Base-by-base conservation (phyloP, 2,113 vertebrate genomes). In the Hiodon tergisus region DNA sequence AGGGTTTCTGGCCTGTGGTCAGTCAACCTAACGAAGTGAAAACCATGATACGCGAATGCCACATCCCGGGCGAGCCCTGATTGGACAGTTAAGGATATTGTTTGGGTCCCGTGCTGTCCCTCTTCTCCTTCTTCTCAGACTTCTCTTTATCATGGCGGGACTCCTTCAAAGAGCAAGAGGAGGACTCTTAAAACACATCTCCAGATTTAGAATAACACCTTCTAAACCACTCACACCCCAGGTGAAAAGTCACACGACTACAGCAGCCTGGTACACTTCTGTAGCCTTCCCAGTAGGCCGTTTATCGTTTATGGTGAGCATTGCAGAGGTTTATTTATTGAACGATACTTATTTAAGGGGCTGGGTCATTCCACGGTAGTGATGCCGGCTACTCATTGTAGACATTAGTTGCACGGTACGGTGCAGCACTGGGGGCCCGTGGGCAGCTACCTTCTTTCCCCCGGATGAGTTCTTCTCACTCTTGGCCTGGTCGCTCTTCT, bases 71-170 rank as follows among this genome's bases (percentile, higher is more conserved):
- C 65, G 13, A 46, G 17, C 2, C 8, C 7, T 67, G 46, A 60
- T 5, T 59, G 57, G 69, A 71, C 80, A 82, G 81, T 80, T 92
- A 95, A 96, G 93, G 93, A 97, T 96, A 97, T 96, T 96, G 94
- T 91, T 95, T 94, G 81, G 92, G 90, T 73, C 92, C 94, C 84
- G 93, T 89, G 83, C 91, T 94, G 66, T 93, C 94, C 52, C 96
- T 89, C 87, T 99, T 99, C 77, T 98, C 93, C 81, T 94, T 94
- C 87, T 98, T 99, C 80, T 91, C 97, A 74, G 94, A 78, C 87
- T 99, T 98, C 84, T 98, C 90, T 85, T 94, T 96, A 87, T 95
- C 93, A 75, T 95, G 94, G 81, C 94, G 95, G 79, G 93, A 95
- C 78, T 93, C 94, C 93, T 94, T 79, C 76, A 85, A 70, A 82